These are phyloP conservation scores for Rhagium mordax DNA, from an alignment of 2,888 invertebrate species.

Conservation along the genomic window DNA sequence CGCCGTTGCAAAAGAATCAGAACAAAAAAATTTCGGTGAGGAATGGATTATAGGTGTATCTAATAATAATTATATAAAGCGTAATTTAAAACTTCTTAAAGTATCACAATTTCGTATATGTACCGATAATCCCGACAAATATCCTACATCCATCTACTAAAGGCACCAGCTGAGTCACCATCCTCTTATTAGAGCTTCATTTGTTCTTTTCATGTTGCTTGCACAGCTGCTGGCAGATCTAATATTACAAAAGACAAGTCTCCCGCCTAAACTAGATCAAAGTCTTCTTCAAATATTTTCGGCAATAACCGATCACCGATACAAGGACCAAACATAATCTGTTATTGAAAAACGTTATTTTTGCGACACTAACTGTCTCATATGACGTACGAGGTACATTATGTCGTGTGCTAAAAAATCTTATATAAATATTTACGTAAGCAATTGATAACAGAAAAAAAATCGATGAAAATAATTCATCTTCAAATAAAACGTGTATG, in stretches of 20 bases:
- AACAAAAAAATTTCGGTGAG: no score
- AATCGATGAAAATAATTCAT: neutral
- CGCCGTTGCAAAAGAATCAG: no score
- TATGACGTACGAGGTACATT: neutral
- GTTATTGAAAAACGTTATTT: neutral
- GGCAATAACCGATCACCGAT: neutral
- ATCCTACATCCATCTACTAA: no score
- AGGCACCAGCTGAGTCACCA: neutral
- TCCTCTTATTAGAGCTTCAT: neutral
- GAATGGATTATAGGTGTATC: no score
- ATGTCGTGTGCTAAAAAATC: neutral
- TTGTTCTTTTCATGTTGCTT: slow-evolving; percentile 1
- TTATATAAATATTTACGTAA: slow-evolving; percentile 19
- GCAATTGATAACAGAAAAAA: slow-evolving; percentile 17
- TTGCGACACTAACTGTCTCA: neutral
- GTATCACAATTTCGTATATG: no score
- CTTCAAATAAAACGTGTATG: slow-evolving; percentile 6
- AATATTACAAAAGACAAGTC: slow-evolving; percentile 20
- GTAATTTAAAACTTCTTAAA: no score
- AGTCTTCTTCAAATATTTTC: slow-evolving; percentile 23
- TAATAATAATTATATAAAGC: no score
- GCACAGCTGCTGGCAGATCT: slow-evolving; percentile 18
- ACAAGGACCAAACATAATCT: neutral
- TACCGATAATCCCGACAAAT: no score
- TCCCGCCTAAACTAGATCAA: slow-evolving; percentile 30